Evolutionary conservation across 2,113 vertebrate species (phyloP).

Genomic region (Phylloscopus trochilus): DNA sequence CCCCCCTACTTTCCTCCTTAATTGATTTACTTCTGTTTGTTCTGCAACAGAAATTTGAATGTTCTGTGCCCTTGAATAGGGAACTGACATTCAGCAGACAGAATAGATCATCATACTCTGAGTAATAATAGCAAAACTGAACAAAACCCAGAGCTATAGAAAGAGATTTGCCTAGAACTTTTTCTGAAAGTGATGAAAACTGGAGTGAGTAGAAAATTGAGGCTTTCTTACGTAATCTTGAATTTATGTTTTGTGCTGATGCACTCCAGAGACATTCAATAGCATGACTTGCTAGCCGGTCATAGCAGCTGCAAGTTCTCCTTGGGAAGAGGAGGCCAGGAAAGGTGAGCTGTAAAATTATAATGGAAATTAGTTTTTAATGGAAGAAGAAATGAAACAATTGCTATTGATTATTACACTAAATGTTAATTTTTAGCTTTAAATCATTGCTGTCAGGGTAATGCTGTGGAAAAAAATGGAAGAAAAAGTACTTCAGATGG

Average conservation of each 20-base stretch:
- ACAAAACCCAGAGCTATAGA: not conserved
- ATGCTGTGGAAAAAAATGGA: not conserved
- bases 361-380: not conserved
- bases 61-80: not conserved
- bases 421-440: not conserved
- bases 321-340: not conserved
- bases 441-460: not conserved
- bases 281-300: not conserved
- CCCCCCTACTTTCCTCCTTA: not conserved
- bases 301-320: not conserved
- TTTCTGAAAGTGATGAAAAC: not conserved
- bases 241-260: not conserved
- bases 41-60: not conserved
- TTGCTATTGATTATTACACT: not conserved
- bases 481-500: not conserved
- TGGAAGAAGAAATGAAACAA: not conserved
- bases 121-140: not conserved
- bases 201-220: not conserved
- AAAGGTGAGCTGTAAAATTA: not conserved
- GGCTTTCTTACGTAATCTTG: not conserved
- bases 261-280: not conserved
- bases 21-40: not conserved
- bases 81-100: not conserved
- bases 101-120: not conserved
- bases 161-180: rapidly evolving